Percentiles rank a stretch among this genome's conserved stretches.
Conservation (phyloP, 2,888 invertebrate species). For the Perizoma affinitatum region DNA sequence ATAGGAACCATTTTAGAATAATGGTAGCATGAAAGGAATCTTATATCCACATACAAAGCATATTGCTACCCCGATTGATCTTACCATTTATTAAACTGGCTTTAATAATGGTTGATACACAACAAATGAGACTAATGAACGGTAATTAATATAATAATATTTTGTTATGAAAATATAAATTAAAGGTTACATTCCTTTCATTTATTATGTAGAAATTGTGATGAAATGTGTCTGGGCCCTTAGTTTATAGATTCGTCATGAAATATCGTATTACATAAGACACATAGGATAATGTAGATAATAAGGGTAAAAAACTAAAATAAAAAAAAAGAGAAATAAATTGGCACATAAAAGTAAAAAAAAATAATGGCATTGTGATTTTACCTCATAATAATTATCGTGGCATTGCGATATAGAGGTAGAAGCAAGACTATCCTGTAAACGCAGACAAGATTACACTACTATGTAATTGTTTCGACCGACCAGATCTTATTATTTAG, state of each 20-base stretch:
- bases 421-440: slow-evolving; percentile 77
- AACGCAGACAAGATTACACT: slow-evolving; percentile 75
- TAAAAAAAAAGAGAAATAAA: slow-evolving; percentile 49
- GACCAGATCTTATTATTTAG: slow-evolving; percentile 74
- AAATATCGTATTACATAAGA: slow-evolving; percentile 76
- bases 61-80: slow-evolving; percentile 69
- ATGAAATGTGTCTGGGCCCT: slow-evolving; percentile 82
- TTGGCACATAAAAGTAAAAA: slow-evolving; percentile 43
- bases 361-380: slow-evolving; percentile 77
- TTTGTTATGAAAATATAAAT: slow-evolving; percentile 81
- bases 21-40: slow-evolving; percentile 76
- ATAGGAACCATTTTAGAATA: slow-evolving; percentile 61
- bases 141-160: slow-evolving; percentile 65
- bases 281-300: slow-evolving; percentile 70
- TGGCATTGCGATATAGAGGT: slow-evolving; percentile 58
- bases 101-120: slow-evolving; percentile 82
- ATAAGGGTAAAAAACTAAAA: slow-evolving; percentile 58
- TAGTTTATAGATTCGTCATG: slow-evolving; percentile 82
- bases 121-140: slow-evolving; percentile 74
- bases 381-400: slow-evolving; percentile 57
- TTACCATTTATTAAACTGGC: slow-evolving; percentile 82
- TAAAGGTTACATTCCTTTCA: slow-evolving; percentile 85
- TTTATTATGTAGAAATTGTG: slow-evolving; percentile 75
- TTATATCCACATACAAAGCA: slow-evolving; percentile 59
- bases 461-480: slow-evolving; percentile 80